These are phyloP conservation scores for Cantharis rufa DNA, from an alignment of 2,888 invertebrate genomes.

Conservation along the genomic window DNA sequence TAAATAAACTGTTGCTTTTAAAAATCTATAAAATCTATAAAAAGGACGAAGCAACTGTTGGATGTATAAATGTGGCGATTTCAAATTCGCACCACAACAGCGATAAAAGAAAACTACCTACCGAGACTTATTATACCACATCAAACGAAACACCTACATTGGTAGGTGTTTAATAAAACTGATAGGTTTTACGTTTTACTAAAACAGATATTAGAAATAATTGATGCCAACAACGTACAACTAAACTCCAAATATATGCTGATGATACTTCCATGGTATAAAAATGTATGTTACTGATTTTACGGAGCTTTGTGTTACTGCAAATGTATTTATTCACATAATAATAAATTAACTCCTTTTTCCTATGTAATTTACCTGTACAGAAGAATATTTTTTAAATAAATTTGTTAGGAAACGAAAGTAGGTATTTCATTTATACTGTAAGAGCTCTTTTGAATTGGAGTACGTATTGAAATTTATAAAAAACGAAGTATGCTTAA, in stretches of 20 bases:
- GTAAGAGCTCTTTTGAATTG: not conserved
- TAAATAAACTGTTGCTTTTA: not conserved
- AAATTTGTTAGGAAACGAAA: not conserved
- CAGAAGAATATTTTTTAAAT: no score
- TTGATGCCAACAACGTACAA: no score
- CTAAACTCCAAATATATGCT: not conserved
- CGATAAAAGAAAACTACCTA: not conserved
- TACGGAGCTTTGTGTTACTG: no score
- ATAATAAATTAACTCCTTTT: no score
- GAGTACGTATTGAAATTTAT: not conserved
- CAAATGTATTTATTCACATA: no score
- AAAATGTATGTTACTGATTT: no score
- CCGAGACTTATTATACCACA: not conserved
- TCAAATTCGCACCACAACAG: not conserved
- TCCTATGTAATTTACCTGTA: no score
- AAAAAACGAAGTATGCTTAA: not conserved
- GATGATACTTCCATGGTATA: no score
- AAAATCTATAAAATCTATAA: not conserved
- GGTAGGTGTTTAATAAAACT: not conserved
- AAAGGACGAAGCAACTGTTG: not conserved
- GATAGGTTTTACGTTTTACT: not conserved
- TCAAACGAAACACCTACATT: not conserved
- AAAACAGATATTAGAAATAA: not conserved
- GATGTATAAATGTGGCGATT: not conserved
- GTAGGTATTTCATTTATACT: not conserved